Base-by-base conservation (phyloP, 2,888 invertebrate genomes). In the Physocephala rufipes region DNA sequence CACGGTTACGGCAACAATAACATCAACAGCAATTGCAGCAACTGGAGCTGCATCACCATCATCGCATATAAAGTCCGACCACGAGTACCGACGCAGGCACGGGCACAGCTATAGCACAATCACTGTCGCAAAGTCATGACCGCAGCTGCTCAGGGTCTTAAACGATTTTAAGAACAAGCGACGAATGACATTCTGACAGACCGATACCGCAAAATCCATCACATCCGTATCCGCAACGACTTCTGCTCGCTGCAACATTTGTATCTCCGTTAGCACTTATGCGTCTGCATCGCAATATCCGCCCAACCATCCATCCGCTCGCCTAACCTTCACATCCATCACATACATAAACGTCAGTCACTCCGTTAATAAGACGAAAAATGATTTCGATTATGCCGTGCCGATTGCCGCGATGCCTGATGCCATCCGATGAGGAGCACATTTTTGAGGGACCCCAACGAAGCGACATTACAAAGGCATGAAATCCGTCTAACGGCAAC, bases 381-480 rank as follows among this genome's bases (percentile, higher is more conserved):
- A 5, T 15, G 24, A 45, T 21, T 47, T 19, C 45, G 45, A 47
- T 63, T 24, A 43, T 26, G 36, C 36, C 21, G 36, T 30, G 62
- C 13, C 62, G 45, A 12, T n/a, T n/a, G n/a, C n/a, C n/a, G n/a
- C 15, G 45, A 43, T 4, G 47, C n/a, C n/a, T 21, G 58, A 15
- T 24, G 58, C 58, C 19, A 58, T 26, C 19, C 19, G 19, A 15
- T 30, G 64, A 24, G 55, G 21, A 19, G 49, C 70, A 70, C 67
- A 74, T 73, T 72, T 73, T 74, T 74, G 28, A 24, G 72, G 74
- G 73, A 74, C 74, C 71, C 74, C 76, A 76, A 71, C 76, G 76
- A 74, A 74, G 73, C 55, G 53, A 49, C 13, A 36, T 53, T 53
- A 28, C 47, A 45, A 45, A 19, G 24, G 30, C 45, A 55, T 13